Evolutionary conservation across 2,888 invertebrate species (phyloP).

Genomic region (Shargacucullia verbasci): DNA sequence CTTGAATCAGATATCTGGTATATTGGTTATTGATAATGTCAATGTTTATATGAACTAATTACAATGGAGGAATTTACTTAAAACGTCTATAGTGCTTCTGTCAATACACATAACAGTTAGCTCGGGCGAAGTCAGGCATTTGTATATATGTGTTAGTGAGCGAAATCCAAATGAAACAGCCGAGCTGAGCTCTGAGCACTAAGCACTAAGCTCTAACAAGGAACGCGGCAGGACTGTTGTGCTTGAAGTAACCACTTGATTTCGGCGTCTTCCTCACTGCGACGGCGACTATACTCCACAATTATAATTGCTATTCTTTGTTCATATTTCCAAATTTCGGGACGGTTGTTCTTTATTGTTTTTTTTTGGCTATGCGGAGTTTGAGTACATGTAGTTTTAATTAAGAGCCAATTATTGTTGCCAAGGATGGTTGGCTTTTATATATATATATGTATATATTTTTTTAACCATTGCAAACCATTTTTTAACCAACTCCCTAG

Average conservation of each 20-base stretch:
- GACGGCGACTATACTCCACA: conserved; percentile 30
- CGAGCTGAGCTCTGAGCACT: neutral
- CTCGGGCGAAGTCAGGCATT: too few species aligned
- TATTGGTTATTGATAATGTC: too few species aligned
- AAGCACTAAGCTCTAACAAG: conserved; percentile 55
- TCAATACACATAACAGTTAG: too few species aligned
- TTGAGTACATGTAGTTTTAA: neutral
- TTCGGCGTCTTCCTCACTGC: conserved; percentile 59
- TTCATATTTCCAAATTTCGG: conserved; percentile 18
- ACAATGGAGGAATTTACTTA: too few species aligned
- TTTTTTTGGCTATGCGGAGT: too few species aligned
- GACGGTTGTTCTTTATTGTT: neutral
- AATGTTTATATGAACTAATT: too few species aligned
- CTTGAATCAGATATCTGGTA: too few species aligned
- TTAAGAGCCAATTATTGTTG: neutral
- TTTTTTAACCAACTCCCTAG: too few species aligned
- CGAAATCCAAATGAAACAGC: conserved; percentile 14
- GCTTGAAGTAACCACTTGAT: conserved; percentile 65
- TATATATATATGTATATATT: too few species aligned
- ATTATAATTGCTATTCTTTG: conserved; percentile 55
- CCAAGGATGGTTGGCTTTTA: too few species aligned
- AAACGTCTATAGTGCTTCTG: too few species aligned
- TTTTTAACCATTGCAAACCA: too few species aligned
- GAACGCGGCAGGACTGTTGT: conserved; percentile 32
- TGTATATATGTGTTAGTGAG: neutral